Evolutionary conservation across 2,888 invertebrate species (phyloP).

Genomic region (Hesperia comma): DNA sequence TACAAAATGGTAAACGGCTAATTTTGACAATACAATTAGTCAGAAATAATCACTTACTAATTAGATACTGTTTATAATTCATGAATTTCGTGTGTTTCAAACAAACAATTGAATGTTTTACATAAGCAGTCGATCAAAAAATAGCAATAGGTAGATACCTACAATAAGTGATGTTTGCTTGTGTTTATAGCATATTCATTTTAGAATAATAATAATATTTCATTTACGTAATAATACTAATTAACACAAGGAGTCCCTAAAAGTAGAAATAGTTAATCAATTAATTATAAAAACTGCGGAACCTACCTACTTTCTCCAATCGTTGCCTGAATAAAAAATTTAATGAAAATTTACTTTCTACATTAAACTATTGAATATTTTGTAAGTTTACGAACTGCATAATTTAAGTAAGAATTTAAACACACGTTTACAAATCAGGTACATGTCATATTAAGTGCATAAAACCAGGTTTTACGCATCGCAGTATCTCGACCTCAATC

Average conservation of each 20-base stretch:
- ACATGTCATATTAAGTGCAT: conserved; percentile 26
- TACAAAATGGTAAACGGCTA: background rate
- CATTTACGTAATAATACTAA: too few species aligned
- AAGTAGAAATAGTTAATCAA: background rate
- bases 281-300: background rate
- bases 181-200: background rate
- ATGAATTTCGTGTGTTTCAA: background rate
- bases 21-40: conserved; percentile 3
- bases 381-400: conserved; percentile 22
- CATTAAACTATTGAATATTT: background rate
- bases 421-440: conserved; percentile 10
- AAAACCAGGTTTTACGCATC: conserved; percentile 20
- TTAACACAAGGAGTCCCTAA: background rate
- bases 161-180: background rate
- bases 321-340: background rate
- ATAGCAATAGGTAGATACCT: background rate
- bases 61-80: conserved; percentile 8
- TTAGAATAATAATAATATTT: too few species aligned
- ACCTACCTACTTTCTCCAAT: background rate
- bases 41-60: background rate
- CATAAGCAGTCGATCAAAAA: conserved; percentile 11
- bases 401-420: background rate
- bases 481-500: conserved; percentile 19
- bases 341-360: too few species aligned
- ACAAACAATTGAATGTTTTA: background rate